Percentiles rank a stretch among this genome's conserved stretches.
These are phyloP conservation scores for Gobiocypris rarus DNA, from an alignment of 2,113 vertebrate species.

Conservation along the genomic window DNA sequence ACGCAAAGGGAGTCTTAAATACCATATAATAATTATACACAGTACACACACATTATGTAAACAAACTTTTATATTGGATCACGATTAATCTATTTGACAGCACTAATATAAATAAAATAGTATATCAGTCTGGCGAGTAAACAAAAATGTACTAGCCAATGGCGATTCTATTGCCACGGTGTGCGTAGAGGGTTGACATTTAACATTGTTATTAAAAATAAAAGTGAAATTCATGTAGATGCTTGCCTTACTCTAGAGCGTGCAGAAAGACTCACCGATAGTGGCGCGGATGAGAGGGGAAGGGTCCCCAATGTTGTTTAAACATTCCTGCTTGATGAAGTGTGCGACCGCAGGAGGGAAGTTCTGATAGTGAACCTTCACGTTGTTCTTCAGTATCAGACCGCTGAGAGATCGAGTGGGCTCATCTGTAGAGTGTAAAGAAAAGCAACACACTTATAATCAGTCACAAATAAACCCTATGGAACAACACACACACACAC, in stretches of 20 bases:
- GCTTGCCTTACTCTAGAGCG: neutral
- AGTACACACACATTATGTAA: no score
- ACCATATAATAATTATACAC: no score
- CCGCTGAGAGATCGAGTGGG: slow-evolving; percentile 93
- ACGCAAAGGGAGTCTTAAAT: no score
- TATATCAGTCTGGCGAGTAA: no score
- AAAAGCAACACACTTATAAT: neutral
- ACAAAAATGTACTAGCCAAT: no score
- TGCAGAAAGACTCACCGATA: slow-evolving; percentile 79
- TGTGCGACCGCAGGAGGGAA: slow-evolving; percentile 90
- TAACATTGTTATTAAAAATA: no score
- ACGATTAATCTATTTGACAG: no score
- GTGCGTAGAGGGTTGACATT: no score
- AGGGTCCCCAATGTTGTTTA: slow-evolving; percentile 92
- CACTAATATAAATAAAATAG: no score
- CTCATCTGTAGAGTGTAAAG: slow-evolving; percentile 77
- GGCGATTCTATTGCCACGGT: no score
- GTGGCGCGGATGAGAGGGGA: slow-evolving; percentile 94
- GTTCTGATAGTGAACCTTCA: slow-evolving; percentile 95
- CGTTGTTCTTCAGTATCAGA: slow-evolving; percentile 95
- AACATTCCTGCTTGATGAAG: slow-evolving; percentile 95
- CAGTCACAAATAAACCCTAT: neutral
- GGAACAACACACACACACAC: neutral
- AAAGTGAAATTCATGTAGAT: neutral
- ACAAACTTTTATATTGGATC: no score